Percentiles rank a stretch among this genome's conserved stretches.
phyloP scores from a whole-genome alignment of 2,113 vertebrate species.

The Colinus virginianus region DNA sequence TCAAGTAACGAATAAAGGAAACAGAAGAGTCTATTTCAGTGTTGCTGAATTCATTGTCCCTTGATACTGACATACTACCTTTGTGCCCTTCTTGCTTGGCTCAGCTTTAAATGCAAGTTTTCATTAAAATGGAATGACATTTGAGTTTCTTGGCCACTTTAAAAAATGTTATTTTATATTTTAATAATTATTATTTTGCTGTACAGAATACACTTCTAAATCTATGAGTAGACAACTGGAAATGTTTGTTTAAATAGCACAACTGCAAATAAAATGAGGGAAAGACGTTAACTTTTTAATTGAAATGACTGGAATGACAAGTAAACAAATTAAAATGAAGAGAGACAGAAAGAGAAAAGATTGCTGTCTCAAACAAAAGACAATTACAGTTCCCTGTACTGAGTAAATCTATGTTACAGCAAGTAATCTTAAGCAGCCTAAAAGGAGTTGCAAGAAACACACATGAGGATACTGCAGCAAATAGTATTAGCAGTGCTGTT shows the following conservation, averaged over 20 bases:
- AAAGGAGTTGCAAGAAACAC: background rate
- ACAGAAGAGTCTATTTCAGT: background rate
- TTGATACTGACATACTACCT: background rate
- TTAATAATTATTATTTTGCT: background rate
- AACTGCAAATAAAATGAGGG: background rate
- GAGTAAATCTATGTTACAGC: fast-evolving
- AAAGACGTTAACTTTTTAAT: fast-evolving
- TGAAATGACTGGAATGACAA: background rate
- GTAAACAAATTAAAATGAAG: background rate
- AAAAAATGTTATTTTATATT: background rate
- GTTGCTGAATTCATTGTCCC: background rate
- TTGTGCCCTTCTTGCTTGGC: background rate
- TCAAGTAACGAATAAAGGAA: background rate
- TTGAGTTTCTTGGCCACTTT: background rate
- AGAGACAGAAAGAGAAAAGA: background rate
- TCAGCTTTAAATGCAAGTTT: background rate
- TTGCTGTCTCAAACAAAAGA: background rate
- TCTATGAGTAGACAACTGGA: background rate
- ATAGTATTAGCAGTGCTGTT: background rate
- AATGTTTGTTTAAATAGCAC: background rate
- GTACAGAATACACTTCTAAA: background rate
- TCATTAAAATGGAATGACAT: background rate
- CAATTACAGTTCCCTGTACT: background rate
- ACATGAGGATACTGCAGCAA: background rate
- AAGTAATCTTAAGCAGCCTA: background rate